Conservation (phyloP, 2,888 invertebrate genomes). For the Drosophila paucipuncta region DNA sequence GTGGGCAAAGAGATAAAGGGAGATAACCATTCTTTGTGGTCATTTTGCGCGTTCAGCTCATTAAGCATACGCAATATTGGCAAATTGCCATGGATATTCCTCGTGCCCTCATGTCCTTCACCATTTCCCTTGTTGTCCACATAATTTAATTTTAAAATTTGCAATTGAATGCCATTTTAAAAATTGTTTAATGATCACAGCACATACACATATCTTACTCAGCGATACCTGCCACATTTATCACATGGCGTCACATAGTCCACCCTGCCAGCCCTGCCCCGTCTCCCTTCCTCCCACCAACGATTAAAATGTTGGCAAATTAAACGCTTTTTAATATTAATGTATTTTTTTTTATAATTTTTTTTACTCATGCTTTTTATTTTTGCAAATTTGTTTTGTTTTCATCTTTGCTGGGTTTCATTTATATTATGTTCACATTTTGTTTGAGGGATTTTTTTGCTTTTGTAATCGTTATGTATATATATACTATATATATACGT, state of each 20-base stretch:
- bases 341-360: conserved; percentile 67
- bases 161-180: conserved; percentile 73
- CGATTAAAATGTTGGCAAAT: conserved; percentile 69
- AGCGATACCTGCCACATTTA: conserved; percentile 54
- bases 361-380: conserved; percentile 58
- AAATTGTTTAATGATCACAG: conserved; percentile 72
- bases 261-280: background rate
- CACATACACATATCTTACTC: conserved; percentile 22
- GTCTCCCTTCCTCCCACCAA: background rate
- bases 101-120: conserved; percentile 13
- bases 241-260: conserved; percentile 42
- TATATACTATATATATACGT: conserved; percentile 37
- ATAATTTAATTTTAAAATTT: conserved; percentile 71
- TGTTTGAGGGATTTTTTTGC: conserved; percentile 63
- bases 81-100: conserved; percentile 68
- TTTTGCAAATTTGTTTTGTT: conserved; percentile 63
- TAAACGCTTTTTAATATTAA: conserved; percentile 79
- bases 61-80: conserved; percentile 69
- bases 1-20: background rate
- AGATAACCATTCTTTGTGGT: conserved; percentile 42
- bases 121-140: conserved; percentile 50
- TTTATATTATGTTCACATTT: conserved; percentile 58
- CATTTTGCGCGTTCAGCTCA: conserved; percentile 59
- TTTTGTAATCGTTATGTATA: conserved; percentile 52
- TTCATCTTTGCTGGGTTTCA: conserved; percentile 53